phyloP scores from a whole-genome alignment of 2,888 invertebrate genomes.

The Dynastes hyllus region DNA sequence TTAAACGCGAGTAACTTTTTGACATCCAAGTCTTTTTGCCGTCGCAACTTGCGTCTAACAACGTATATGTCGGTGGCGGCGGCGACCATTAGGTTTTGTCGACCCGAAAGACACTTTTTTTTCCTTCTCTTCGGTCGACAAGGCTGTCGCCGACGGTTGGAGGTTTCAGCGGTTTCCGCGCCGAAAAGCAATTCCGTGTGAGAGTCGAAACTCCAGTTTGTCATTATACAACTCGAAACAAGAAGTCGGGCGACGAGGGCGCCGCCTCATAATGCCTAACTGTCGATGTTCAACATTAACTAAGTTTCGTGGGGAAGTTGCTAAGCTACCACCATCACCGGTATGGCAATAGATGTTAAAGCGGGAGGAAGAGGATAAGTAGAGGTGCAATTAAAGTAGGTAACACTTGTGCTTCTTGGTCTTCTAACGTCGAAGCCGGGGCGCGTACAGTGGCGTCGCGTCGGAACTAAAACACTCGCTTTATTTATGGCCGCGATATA shows the following conservation, averaged over 20 bases:
- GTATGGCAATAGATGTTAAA: background rate
- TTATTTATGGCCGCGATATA: constrained; percentile 67
- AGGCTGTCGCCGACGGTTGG: background rate
- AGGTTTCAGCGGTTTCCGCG: constrained; percentile 39
- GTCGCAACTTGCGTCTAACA: too few species aligned
- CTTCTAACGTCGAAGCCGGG: constrained; percentile 37
- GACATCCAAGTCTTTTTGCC: too few species aligned
- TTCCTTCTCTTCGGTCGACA: too few species aligned
- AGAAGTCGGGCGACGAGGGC: constrained; percentile 23
- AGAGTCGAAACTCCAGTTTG: constrained; percentile 47
- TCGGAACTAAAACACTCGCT: constrained; percentile 62
- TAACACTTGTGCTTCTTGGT: constrained; percentile 64
- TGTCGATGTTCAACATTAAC: constrained; percentile 57
- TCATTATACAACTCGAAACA: constrained; percentile 50
- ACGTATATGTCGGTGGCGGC: too few species aligned
- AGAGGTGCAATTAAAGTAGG: constrained; percentile 64
- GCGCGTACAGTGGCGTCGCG: too few species aligned
- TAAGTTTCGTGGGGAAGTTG: constrained; percentile 56
- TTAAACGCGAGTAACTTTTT: too few species aligned
- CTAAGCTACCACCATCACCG: constrained; percentile 52
- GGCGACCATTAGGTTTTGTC: too few species aligned
- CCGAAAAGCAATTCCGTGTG: constrained; percentile 42
- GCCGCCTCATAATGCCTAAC: constrained; percentile 43
- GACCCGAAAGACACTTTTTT: too few species aligned
- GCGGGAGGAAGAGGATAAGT: constrained; percentile 56